Evolutionary conservation across 2,888 invertebrate genomes (phyloP).

Genomic region (Apantesis nais): DNA sequence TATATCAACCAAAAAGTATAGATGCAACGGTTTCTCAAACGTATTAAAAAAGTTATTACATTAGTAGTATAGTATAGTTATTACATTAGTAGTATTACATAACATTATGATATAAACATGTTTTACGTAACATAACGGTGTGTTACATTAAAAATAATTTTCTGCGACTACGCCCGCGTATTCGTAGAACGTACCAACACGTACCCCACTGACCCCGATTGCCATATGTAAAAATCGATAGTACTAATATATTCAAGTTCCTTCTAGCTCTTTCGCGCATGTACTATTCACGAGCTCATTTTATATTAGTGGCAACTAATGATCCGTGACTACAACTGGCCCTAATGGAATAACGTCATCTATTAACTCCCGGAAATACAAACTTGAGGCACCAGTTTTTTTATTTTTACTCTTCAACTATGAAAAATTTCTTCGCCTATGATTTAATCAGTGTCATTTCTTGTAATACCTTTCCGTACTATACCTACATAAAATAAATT

Average conservation of each 20-base stretch:
- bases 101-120: too few relatives aligned
- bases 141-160: background rate
- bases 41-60: too few relatives aligned
- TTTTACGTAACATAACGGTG: too few relatives aligned
- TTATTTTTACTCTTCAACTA: background rate
- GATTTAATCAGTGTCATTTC: background rate
- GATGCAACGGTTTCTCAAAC: too few relatives aligned
- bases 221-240: slow-evolving; percentile 35
- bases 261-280: slow-evolving; percentile 25
- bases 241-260: slow-evolving; percentile 31
- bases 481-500: background rate
- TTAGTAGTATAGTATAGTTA: too few relatives aligned
- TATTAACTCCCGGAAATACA: background rate
- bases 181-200: background rate
- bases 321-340: slow-evolving; percentile 20
- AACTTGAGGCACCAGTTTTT: background rate
- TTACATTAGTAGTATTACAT: too few relatives aligned
- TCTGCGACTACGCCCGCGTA: background rate
- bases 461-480: background rate
- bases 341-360: slow-evolving; percentile 28
- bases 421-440: too few relatives aligned
- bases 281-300: slow-evolving; percentile 28
- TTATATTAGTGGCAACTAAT: slow-evolving; percentile 25
- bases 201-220: slow-evolving; percentile 18
- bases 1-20: background rate